phyloP scores from a whole-genome alignment of 2,113 vertebrate species.

The Stomatorhinus ivindoensis region DNA sequence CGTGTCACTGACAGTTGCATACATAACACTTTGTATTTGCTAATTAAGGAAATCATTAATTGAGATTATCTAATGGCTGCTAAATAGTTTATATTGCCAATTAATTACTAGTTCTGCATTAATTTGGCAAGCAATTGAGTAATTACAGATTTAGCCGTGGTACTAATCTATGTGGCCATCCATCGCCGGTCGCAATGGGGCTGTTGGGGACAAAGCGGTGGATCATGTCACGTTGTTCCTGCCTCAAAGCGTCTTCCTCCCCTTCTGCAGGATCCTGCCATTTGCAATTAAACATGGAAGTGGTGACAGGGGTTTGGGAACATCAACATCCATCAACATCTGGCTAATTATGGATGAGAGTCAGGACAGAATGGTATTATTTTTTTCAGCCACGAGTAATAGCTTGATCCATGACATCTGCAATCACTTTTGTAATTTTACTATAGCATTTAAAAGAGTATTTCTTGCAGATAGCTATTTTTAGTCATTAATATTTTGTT shows the following conservation, averaged over 20 bases:
- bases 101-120: constrained; percentile 42
- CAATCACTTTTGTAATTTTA: neutral
- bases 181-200: neutral
- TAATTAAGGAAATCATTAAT: constrained; percentile 50
- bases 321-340: constrained; percentile 8
- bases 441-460: neutral
- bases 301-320: neutral
- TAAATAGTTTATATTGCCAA: constrained; percentile 58
- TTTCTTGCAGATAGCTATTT: neutral
- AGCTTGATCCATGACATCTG: neutral
- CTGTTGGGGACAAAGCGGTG: neutral
- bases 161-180: constrained; percentile 45
- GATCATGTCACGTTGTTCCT: constrained; percentile 25
- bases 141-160: constrained; percentile 54
- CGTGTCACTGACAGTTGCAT: constrained; percentile 25
- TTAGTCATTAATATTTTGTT: neutral
- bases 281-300: neutral
- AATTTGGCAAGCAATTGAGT: constrained; percentile 43
- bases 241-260: neutral
- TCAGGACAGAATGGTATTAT: neutral
- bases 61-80: constrained; percentile 53
- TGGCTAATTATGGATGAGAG: neutral
- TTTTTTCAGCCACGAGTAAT: neutral
- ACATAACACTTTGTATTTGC: constrained; percentile 24
- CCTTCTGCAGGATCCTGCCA: neutral